Conservation (phyloP, 2,888 invertebrate genomes). For the Clunio marinus region DNA sequence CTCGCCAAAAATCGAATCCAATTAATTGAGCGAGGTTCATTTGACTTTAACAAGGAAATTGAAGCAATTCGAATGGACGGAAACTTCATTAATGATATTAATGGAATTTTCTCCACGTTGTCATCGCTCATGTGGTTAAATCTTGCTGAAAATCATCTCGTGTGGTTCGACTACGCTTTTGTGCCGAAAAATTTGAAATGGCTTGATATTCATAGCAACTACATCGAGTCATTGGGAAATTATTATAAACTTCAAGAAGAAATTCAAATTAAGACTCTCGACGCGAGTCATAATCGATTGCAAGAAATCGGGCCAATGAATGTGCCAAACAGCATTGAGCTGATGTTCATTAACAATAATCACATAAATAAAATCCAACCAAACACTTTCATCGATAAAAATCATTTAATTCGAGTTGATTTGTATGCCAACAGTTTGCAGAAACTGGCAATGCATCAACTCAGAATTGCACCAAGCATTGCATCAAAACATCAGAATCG, state of each 20-base stretch:
- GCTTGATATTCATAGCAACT: slow-evolving; percentile 87
- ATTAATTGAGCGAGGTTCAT: slow-evolving; percentile 78
- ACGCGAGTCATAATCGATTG: slow-evolving; percentile 85
- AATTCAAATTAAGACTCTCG: slow-evolving; percentile 79
- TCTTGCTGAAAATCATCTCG: slow-evolving; percentile 76
- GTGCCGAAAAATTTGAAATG: slow-evolving; percentile 84
- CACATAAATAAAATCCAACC: slow-evolving; percentile 73
- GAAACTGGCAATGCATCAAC: slow-evolving; percentile 74
- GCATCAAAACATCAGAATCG: slow-evolving; percentile 53
- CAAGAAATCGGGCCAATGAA: slow-evolving; percentile 75
- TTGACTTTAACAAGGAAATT: slow-evolving; percentile 73
- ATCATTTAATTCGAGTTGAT: slow-evolving; percentile 79
- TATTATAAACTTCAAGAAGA: slow-evolving; percentile 82
- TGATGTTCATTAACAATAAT: slow-evolving; percentile 85
- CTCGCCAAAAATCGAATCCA: slow-evolving; percentile 86
- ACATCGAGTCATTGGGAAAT: slow-evolving; percentile 80
- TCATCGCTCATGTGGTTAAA: slow-evolving; percentile 81
- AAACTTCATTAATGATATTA: slow-evolving; percentile 82
- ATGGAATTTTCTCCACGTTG: slow-evolving; percentile 81
- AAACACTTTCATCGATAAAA: slow-evolving; percentile 82
- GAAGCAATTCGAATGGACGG: slow-evolving; percentile 85
- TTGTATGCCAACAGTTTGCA: slow-evolving; percentile 84
- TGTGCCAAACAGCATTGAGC: slow-evolving; percentile 82
- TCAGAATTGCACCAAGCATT: slow-evolving; percentile 66
- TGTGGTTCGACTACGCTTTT: slow-evolving; percentile 91